A percentile compares a stretch with the other conserved stretches of the same genome.
phyloP scores from a whole-genome alignment of 2,888 invertebrate species.

The Drosophila ezoana region DNA sequence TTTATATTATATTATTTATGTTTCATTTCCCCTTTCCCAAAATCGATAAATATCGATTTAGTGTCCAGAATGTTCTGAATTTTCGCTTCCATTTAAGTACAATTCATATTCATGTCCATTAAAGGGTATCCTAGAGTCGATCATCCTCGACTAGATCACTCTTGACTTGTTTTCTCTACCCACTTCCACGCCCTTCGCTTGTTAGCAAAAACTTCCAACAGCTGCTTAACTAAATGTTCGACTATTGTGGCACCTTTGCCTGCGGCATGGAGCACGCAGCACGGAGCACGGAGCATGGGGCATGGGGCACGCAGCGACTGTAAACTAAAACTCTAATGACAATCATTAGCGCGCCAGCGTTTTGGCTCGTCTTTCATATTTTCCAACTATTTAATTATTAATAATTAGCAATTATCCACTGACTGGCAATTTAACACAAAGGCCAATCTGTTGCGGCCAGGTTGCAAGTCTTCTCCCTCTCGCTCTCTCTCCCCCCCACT shows the following conservation, averaged over 20 bases:
- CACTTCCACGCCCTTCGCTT: conserved; percentile 36
- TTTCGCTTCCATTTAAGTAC: too few relatives aligned
- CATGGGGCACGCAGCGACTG: neutral
- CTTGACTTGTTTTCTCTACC: neutral
- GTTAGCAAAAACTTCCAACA: conserved; percentile 58
- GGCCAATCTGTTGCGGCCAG: conserved; percentile 22
- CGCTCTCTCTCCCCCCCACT: neutral
- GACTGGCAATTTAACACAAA: conserved; percentile 54
- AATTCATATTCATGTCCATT: neutral
- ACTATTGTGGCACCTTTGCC: conserved; percentile 45
- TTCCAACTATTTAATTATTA: conserved; percentile 72
- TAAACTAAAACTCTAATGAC: conserved; percentile 51
- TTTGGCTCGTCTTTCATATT: conserved; percentile 50
- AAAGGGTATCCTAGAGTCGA: conserved; percentile 12
- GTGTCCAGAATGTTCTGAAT: too few relatives aligned
- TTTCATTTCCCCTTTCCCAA: too few relatives aligned
- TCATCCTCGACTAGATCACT: neutral
- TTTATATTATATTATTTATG: too few relatives aligned
- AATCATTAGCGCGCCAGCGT: conserved; percentile 59
- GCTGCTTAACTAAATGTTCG: conserved; percentile 62
- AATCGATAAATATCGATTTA: too few relatives aligned
- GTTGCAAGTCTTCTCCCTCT: neutral
- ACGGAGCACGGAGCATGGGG: neutral
- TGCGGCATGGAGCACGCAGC: too few relatives aligned
- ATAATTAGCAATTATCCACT: conserved; percentile 71